Conservation (phyloP, 2,113 vertebrate genomes). For the Cheilinus undulatus region DNA sequence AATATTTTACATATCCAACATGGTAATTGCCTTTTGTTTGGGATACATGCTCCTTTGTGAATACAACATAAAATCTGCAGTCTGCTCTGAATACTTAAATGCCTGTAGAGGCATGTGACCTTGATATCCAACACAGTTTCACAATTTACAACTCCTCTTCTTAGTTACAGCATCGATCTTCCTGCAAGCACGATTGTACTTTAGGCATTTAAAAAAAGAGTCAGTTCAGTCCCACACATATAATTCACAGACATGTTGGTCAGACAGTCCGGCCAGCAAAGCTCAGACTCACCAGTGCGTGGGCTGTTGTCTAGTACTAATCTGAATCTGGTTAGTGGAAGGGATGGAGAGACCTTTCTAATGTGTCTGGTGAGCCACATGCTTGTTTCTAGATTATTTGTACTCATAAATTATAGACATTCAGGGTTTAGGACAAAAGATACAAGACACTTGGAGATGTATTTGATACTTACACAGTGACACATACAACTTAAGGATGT, state of each 20-base stretch:
- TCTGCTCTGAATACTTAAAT: constrained; percentile 2
- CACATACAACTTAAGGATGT: no score
- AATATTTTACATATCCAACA: no score
- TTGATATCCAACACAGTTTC: constrained; percentile 32
- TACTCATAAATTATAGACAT: constrained; percentile 3
- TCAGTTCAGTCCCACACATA: constrained; percentile 31
- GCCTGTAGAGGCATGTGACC: constrained; percentile 26
- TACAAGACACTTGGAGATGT: no score
- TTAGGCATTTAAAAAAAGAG: constrained; percentile 31
- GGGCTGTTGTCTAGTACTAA: constrained; percentile 22
- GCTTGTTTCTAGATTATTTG: background rate
- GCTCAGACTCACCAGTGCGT: constrained; percentile 5
- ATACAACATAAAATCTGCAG: constrained; percentile 4
- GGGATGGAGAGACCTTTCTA: background rate
- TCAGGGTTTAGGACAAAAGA: no score
- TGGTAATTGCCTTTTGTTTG: no score
- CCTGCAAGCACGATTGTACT: constrained; percentile 5
- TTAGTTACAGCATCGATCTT: constrained; percentile 42
- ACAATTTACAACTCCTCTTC: constrained; percentile 35
- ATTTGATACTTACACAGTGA: no score
- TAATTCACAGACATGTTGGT: constrained; percentile 33
- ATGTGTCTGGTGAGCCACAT: background rate
- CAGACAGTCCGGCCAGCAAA: constrained; percentile 15
- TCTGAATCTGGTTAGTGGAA: constrained; percentile 5
- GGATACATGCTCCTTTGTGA: background rate